Percentiles rank a stretch among this genome's conserved stretches.
Evolutionary conservation across 2,797 vertebrate genomes (phyloP).

Genomic region (Miichthys miiuy): DNA sequence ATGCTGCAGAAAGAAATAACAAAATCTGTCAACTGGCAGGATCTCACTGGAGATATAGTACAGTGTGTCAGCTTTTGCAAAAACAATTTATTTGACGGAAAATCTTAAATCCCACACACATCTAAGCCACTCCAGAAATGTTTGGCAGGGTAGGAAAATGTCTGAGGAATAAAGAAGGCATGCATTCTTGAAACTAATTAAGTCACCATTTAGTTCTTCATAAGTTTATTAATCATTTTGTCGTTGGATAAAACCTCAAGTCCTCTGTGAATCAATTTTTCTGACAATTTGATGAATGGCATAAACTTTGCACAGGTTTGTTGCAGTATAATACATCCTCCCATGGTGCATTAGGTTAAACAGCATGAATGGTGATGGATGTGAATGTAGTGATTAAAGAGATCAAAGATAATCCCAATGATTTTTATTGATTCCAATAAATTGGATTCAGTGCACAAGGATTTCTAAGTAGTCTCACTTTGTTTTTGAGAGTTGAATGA

Average conservation of each 20-base stretch:
- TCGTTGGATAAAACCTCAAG: not conserved
- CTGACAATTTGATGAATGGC: not conserved
- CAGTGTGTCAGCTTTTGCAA: slow-evolving; percentile 21
- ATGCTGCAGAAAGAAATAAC: slow-evolving; percentile 33
- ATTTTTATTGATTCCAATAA: not conserved
- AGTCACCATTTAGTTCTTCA: slow-evolving; percentile 1
- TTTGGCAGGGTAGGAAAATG: slow-evolving; percentile 24
- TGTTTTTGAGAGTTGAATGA: not conserved
- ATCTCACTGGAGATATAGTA: slow-evolving; percentile 18
- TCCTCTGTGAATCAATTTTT: not conserved
- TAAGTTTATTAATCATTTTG: not conserved
- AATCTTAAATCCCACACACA: slow-evolving; percentile 20
- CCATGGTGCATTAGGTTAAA: not conserved
- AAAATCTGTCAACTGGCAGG: slow-evolving; percentile 35
- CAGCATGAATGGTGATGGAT: not conserved
- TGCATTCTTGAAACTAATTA: slow-evolving; percentile 3
- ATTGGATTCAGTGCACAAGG: not conserved
- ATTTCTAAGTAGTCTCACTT: not conserved
- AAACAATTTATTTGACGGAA: slow-evolving; percentile 39
- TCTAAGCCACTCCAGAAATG: slow-evolving; percentile 10
- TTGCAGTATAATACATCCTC: not conserved
- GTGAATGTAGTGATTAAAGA: not conserved
- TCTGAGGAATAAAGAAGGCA: not conserved
- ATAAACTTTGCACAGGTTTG: not conserved
- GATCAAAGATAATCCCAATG: not conserved